Evolutionary conservation across 2,113 vertebrate species (phyloP).

Genomic region (Actinemys pallida): DNA sequence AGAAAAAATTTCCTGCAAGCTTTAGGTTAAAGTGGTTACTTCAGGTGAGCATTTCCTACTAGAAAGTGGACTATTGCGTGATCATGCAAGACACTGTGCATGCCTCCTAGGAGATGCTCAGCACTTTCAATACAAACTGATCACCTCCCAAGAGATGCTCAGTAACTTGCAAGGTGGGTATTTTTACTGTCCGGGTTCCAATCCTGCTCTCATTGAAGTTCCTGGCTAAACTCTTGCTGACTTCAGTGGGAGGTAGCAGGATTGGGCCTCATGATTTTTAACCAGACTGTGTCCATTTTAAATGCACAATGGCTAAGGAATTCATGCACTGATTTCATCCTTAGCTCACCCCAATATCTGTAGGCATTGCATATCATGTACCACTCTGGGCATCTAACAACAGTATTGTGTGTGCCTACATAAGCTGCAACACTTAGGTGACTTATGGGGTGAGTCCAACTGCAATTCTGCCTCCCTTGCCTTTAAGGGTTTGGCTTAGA

Average conservation of each 20-base stretch:
- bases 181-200: not conserved
- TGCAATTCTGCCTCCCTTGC: not conserved
- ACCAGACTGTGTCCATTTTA: not conserved
- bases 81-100: not conserved
- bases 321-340: not conserved
- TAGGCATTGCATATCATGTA: not conserved
- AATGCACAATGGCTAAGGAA: not conserved
- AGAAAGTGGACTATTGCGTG: not conserved
- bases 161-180: not conserved
- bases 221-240: fast-evolving
- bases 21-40: not conserved
- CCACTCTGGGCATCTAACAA: not conserved
- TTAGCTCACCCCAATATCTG: not conserved
- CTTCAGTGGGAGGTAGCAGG: fast-evolving
- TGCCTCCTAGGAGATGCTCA: not conserved
- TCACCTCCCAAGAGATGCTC: not conserved
- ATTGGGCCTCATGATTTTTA: not conserved
- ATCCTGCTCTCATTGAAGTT: not conserved
- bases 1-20: not conserved
- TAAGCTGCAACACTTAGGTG: not conserved
- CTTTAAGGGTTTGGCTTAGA: not conserved
- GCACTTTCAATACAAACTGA: not conserved
- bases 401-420: not conserved
- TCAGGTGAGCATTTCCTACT: not conserved
- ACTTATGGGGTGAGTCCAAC: not conserved